Conservation (phyloP, 2,113 vertebrate genomes). For the Thamnaconus septentrionalis region DNA sequence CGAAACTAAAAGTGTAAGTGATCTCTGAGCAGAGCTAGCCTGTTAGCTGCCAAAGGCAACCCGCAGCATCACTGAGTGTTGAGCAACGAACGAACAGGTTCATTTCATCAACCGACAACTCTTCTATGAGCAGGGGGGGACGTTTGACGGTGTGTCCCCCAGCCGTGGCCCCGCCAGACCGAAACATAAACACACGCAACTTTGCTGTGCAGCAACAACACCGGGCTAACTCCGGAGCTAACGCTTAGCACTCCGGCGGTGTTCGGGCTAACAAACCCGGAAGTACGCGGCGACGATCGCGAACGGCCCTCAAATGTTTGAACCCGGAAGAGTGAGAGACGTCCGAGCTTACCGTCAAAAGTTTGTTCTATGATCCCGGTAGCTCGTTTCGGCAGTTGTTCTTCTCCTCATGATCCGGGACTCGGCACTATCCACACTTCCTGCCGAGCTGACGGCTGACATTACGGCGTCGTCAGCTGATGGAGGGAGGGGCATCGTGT, state of each 20-base stretch:
- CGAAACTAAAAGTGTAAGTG: too few relatives aligned
- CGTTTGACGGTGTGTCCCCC: too few relatives aligned
- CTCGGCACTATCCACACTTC: slow-evolving; percentile 60
- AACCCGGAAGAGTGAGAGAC: background rate
- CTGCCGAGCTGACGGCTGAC: slow-evolving; percentile 52
- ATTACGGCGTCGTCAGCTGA: slow-evolving; percentile 69
- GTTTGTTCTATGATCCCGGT: slow-evolving; percentile 1
- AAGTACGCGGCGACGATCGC: rapidly evolving
- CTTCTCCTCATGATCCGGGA: slow-evolving; percentile 51
- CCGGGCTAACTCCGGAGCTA: slow-evolving; percentile 44
- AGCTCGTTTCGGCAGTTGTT: slow-evolving; percentile 1
- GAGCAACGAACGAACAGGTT: too few relatives aligned
- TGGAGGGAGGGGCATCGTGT: slow-evolving; percentile 48
- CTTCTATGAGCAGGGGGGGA: too few relatives aligned
- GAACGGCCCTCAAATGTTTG: too few relatives aligned
- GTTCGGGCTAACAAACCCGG: too few relatives aligned
- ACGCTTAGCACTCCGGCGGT: slow-evolving; percentile 9
- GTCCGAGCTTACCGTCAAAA: slow-evolving; percentile 42
- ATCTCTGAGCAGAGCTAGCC: too few relatives aligned
- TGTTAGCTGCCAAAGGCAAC: too few relatives aligned
- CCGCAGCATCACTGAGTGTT: too few relatives aligned
- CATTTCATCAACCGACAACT: too few relatives aligned
- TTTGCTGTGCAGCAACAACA: slow-evolving; percentile 29
- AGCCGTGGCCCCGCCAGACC: background rate
- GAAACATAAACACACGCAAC: slow-evolving; percentile 18